Percentiles rank a stretch among this genome's conserved stretches.
These are phyloP conservation scores for Vesta saturnalis DNA, from an alignment of 2,888 invertebrate species.

Conservation along the genomic window DNA sequence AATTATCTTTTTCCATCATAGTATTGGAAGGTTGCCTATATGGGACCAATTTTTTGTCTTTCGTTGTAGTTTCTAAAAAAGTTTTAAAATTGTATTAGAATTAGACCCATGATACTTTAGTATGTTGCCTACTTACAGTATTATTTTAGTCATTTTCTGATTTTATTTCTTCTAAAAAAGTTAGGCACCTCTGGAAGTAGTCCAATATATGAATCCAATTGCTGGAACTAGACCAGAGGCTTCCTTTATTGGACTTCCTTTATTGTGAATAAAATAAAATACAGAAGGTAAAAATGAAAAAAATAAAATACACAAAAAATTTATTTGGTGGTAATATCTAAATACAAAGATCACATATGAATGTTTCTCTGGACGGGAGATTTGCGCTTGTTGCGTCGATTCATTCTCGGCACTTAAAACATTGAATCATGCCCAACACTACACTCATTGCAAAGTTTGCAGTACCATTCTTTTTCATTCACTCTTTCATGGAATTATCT, in stretches of 20 bases:
- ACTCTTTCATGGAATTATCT: background rate
- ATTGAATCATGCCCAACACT: background rate
- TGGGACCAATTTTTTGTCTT: background rate
- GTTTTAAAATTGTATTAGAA: too few relatives aligned
- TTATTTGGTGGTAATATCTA: background rate
- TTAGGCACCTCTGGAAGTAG: too few relatives aligned
- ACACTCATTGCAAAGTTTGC: background rate
- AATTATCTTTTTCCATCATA: too few relatives aligned
- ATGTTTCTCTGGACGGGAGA: background rate
- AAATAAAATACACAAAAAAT: background rate
- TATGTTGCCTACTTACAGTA: too few relatives aligned
- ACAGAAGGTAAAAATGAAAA: too few relatives aligned
- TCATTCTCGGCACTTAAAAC: background rate
- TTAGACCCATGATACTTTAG: too few relatives aligned
- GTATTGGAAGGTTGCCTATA: background rate
- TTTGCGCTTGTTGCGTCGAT: background rate
- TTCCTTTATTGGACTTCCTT: too few relatives aligned
- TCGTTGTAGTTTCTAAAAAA: background rate
- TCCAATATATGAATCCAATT: too few relatives aligned
- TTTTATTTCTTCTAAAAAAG: too few relatives aligned
- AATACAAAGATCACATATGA: background rate
- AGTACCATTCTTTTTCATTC: background rate
- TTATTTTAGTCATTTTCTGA: too few relatives aligned
- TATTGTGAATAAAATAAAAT: too few relatives aligned
- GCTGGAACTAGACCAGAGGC: too few relatives aligned